Evolutionary conservation across 2,888 invertebrate genomes (phyloP).

Genomic region (Deilephila porcellus): DNA sequence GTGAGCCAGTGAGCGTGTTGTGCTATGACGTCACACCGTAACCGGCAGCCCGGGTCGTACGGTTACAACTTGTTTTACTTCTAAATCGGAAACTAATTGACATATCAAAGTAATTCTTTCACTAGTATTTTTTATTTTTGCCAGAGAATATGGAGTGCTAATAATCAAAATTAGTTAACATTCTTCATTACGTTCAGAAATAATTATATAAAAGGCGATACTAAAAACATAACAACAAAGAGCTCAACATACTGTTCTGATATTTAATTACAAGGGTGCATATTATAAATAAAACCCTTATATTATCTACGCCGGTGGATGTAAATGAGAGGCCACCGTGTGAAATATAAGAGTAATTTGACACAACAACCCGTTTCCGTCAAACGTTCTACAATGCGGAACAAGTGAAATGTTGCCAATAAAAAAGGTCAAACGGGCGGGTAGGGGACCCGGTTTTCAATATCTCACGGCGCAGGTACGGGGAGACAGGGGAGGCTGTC

Average conservation of each 20-base stretch:
- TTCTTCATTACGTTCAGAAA: too few species aligned
- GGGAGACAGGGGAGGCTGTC: conserved; percentile 60
- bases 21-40: too few species aligned
- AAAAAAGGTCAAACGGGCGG: conserved; percentile 79
- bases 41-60: too few species aligned
- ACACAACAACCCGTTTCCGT: conserved; percentile 73
- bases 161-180: too few species aligned
- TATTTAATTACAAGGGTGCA: conserved; percentile 26
- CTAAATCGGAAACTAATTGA: too few species aligned
- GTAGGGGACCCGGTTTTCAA: conserved; percentile 74
- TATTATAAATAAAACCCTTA: conserved; percentile 54
- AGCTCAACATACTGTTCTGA: conserved; percentile 1
- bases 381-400: conserved; percentile 74
- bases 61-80: too few species aligned
- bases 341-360: conserved; percentile 76
- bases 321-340: conserved; percentile 62
- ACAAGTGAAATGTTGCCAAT: conserved; percentile 80
- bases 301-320: conserved; percentile 56
- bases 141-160: too few species aligned
- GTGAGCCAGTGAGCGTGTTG: too few species aligned
- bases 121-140: too few species aligned
- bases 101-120: too few species aligned
- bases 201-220: background rate
- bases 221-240: background rate
- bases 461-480: conserved; percentile 71